Evolutionary conservation across 2,888 invertebrate genomes (phyloP), one percentile per base, ranked within the genome.

Genomic region (Tinea trinotella): DNA sequence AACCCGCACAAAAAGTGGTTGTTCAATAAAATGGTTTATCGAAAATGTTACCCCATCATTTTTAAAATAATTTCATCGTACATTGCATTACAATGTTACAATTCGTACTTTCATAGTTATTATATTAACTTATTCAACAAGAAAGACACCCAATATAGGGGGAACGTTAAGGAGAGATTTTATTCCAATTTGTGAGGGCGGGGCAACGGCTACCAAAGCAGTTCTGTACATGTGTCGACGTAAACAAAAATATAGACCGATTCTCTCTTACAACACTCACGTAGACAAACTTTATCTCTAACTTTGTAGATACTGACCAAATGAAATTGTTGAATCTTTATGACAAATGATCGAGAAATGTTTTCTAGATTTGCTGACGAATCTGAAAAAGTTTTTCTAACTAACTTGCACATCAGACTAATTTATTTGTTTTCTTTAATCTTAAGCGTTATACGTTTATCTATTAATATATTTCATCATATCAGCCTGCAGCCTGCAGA

Each of bases 311-410:
- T 24, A 40, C 40, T 40, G 13, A 40, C 40, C 40, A 40, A 40
- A 40, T 62, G 66, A 70, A 66, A 65, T 70, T 71, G 72, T 69
- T 68, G 67, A 69, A 74, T 70, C 63, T 64, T 62, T 61, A 63
- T 68, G 64, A 67, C 67, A 68, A 66, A 64, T 63, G 40, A 40
- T 15, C 40, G 7, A 40, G 13, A 2, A 40, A 15, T 40, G 12
- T 40, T 15, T 30, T 12, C 12, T 40, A 40, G 13, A 13, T 40
- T 40, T 40, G 40, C 40, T 40, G 12, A 40, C n/a, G 40, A 40
- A 40, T 13, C 40, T 40, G n/a, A n/a, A 13, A 15, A 13, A 30
- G 4, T 30, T 30, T 30, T 30, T 10, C 30, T 7, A 30, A 10
- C 9, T 30, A 10, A 7, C n/a, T 30, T n/a, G 30, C 30, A 30